phyloP scores from a whole-genome alignment of 2,113 vertebrate genomes.

The Sceloporus undulatus region DNA sequence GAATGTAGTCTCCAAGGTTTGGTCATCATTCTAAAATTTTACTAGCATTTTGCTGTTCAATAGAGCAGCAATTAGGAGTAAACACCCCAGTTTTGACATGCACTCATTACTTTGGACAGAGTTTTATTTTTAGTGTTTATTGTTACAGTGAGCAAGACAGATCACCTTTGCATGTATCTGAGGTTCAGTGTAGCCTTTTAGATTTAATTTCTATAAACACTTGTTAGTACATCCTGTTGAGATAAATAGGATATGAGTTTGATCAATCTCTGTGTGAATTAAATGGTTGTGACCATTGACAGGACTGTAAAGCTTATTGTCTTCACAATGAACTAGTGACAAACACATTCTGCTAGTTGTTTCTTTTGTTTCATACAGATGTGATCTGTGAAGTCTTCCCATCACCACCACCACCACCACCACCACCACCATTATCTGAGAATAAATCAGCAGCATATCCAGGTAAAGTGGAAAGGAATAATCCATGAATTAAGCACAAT shows the following conservation, averaged over 20 bases:
- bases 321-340: no score
- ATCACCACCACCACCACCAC: background rate
- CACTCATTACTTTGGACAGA: background rate
- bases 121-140: background rate
- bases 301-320: background rate
- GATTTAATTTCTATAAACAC: background rate
- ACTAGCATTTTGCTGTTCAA: conserved; percentile 2
- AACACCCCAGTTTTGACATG: background rate
- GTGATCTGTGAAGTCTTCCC: conserved; percentile 15
- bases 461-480: background rate
- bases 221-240: background rate
- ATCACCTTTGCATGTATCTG: background rate
- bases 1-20: no score
- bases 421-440: background rate
- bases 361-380: background rate
- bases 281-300: background rate
- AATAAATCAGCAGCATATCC: background rate
- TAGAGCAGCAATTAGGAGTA: conserved; percentile 5
- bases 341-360: background rate
- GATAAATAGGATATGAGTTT: background rate
- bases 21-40: conserved; percentile 1
- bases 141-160: background rate
- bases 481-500: background rate
- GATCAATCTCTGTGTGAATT: background rate
- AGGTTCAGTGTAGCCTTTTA: background rate